Conservation (phyloP, 2,888 invertebrate genomes). For the Andrena hattorfiana region DNA sequence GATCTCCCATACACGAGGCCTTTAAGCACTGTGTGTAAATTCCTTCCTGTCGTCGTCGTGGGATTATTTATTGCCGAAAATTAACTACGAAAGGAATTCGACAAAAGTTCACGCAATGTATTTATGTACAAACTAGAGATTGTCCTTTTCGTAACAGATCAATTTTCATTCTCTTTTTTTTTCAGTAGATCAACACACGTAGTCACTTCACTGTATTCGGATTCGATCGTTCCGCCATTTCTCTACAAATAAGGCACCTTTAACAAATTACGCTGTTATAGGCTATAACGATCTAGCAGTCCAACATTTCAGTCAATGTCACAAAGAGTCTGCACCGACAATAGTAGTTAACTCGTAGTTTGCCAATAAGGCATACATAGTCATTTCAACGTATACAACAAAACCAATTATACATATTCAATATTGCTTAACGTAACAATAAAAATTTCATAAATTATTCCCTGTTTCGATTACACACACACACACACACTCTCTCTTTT, state of each 20-base stretch:
- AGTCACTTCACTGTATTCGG: conserved; percentile 77
- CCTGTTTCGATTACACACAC: conserved; percentile 54
- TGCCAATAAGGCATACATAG: conserved; percentile 78
- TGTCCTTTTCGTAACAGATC: conserved; percentile 76
- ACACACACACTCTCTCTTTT: neutral
- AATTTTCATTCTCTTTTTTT: conserved; percentile 53
- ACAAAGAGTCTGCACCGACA: conserved; percentile 73
- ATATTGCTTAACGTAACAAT: conserved; percentile 69
- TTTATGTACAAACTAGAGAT: conserved; percentile 82
- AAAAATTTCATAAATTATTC: conserved; percentile 71
- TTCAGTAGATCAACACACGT: conserved; percentile 74
- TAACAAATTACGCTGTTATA: conserved; percentile 83
- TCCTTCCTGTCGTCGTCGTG: conserved; percentile 62
- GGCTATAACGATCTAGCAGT: conserved; percentile 79
- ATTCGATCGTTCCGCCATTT: conserved; percentile 72
- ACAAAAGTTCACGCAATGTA: conserved; percentile 71
- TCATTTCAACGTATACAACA: conserved; percentile 68
- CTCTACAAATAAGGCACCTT: conserved; percentile 84
- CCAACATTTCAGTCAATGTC: conserved; percentile 75
- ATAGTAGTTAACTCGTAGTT: conserved; percentile 77
- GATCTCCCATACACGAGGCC: conserved; percentile 57
- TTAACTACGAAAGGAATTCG: conserved; percentile 70
- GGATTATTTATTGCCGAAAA: conserved; percentile 77
- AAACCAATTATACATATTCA: conserved; percentile 68
- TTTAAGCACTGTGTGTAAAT: conserved; percentile 57